Base-by-base conservation (phyloP, 2,888 invertebrate genomes). In the Andrena bicolor region DNA sequence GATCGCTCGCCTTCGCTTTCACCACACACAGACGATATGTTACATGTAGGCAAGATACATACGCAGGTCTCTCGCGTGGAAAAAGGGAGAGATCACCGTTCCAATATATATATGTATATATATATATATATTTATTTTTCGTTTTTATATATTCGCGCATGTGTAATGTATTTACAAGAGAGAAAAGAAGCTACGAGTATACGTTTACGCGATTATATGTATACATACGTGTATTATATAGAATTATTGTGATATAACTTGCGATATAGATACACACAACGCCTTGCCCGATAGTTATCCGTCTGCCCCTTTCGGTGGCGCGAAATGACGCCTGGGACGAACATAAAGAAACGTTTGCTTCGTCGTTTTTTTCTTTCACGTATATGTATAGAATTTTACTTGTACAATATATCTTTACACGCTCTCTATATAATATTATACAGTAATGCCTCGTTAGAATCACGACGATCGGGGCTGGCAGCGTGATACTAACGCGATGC, bases 131-230 rank as follows among this genome's bases (percentile, higher is more conserved):
- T 66, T n/a, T 8, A 66, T 71, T 51, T 30, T 68, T 28, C 1
- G 8, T 58, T 16, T 49, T n/a, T 70, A 65, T 56, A 60, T 61
- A 66, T 71, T 80, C 76, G 64, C 73, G 73, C 75, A 76, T 68
- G 74, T 72, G 28, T 75, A 86, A 78, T 75, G 71, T 91, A 91
- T 91, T 90, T 91, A 91, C 91, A 91, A 90, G 88, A 90, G 86
- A 87, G 82, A 77, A 83, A 88, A 90, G 83, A 90, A 90, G 86
- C 90, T 91, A 89, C 87, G 82, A 71, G 74, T 88, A 84, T 77
- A 80, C 78, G 73, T 84, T 82, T 86, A 89, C 85, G 81, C 81
- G 83, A 76, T 85, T 82, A 69, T 81, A 82, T 63, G 73, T 60
- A 76, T 80, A 80, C 76, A 79, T 61, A 41, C 78, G 72, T 85